phyloP scores from a whole-genome alignment of 1,140 invertebrate species.

The Drosophila takahashii region DNA sequence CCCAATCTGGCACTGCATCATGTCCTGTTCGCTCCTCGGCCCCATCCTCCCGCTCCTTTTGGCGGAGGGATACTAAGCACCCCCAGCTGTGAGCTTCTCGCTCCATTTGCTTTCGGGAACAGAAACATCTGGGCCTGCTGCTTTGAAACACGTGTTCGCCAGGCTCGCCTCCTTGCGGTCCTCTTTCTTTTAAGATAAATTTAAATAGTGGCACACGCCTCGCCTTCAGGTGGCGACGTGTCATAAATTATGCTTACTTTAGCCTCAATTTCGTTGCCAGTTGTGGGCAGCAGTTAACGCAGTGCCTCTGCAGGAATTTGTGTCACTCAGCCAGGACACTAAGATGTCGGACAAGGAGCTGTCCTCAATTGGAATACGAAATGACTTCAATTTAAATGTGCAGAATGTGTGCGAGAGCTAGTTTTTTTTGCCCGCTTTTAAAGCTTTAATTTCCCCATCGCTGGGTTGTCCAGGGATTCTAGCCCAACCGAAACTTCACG shows the following conservation, averaged over 20 bases:
- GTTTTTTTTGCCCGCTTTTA: constrained; percentile 2
- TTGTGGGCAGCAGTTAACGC: constrained; percentile 41
- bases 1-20: constrained; percentile 61
- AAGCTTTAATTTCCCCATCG: constrained; percentile 21
- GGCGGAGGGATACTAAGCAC: constrained; percentile 25
- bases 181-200: constrained; percentile 53
- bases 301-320: constrained; percentile 55
- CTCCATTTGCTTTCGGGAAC: constrained; percentile 72
- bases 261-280: constrained; percentile 69
- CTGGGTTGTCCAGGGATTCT: constrained; percentile 10
- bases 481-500: constrained; percentile 28
- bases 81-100: constrained; percentile 59
- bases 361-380: constrained; percentile 46
- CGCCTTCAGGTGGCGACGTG: constrained; percentile 66
- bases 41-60: not conserved
- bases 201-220: constrained; percentile 68
- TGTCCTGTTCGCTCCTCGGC: constrained; percentile 11
- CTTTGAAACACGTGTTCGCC: constrained; percentile 68
- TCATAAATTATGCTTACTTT: constrained; percentile 81
- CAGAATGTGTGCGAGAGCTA: constrained; percentile 2
- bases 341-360: constrained; percentile 41
- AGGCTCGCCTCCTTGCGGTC: constrained; percentile 27
- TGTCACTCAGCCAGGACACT: constrained; percentile 56
- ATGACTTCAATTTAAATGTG: constrained; percentile 59
- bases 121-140: constrained; percentile 42